Evolutionary conservation across 2,113 vertebrate species (phyloP).

Genomic region (Ursus arctos): DNA sequence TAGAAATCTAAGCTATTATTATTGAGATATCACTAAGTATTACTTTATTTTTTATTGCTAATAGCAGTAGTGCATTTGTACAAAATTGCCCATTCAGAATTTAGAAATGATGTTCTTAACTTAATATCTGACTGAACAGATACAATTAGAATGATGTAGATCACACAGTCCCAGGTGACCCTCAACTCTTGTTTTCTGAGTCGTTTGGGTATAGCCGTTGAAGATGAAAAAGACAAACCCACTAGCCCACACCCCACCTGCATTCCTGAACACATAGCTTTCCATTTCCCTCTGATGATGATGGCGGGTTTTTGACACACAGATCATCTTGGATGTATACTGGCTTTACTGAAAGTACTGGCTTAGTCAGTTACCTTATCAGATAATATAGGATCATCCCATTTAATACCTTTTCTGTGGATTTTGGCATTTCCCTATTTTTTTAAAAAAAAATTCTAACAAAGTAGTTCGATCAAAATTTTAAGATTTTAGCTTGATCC

Average conservation of each 20-base stretch:
- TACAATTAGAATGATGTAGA: not conserved
- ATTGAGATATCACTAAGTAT: not conserved
- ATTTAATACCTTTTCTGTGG: not conserved
- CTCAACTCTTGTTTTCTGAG: constrained; percentile 6
- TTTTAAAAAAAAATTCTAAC: not conserved
- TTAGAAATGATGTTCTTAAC: constrained; percentile 9
- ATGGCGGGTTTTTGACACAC: not conserved
- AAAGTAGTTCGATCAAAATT: not conserved
- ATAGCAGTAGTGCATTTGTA: not conserved
- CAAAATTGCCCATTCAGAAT: not conserved
- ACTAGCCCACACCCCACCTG: not conserved
- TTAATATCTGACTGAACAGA: not conserved
- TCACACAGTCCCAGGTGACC: not conserved
- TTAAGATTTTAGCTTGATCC: not conserved
- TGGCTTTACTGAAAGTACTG: not conserved
- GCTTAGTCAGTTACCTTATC: not conserved
- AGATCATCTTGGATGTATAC: not conserved
- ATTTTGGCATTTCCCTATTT: constrained; percentile 18
- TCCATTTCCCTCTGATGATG: not conserved
- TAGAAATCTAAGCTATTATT: not conserved
- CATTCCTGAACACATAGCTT: not conserved
- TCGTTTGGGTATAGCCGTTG: not conserved
- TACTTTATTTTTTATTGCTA: constrained; percentile 24
- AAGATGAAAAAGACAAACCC: not conserved
- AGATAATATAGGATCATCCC: not conserved